A percentile compares a stretch with the other conserved stretches of the same genome.
Evolutionary conservation across 2,113 vertebrate species (phyloP).

Genomic region (Desmodus rotundus): DNA sequence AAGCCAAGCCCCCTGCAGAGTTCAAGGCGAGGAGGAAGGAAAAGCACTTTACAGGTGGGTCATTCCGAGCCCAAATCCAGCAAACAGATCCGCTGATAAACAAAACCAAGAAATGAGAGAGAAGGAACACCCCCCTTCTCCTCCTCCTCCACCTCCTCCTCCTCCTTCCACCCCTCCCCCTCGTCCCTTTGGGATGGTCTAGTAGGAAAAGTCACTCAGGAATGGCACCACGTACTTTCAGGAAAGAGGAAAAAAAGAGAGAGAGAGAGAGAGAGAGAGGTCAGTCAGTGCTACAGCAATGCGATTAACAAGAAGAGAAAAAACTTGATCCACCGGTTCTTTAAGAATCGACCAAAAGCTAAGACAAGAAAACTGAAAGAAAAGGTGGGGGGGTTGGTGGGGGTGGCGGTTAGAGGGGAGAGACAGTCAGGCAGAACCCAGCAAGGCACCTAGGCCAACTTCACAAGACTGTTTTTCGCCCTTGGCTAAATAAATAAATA

Average conservation of each 20-base stretch:
- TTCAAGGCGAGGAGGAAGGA: slow-evolving; percentile 76
- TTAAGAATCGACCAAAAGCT: slow-evolving; percentile 85
- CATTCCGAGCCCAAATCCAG: slow-evolving; percentile 76
- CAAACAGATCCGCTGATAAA: slow-evolving; percentile 75
- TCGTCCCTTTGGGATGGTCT: slow-evolving; percentile 78
- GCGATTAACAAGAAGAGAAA: slow-evolving; percentile 88
- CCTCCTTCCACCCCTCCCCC: slow-evolving; percentile 57
- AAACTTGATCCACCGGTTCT: slow-evolving; percentile 99
- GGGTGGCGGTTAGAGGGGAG: slow-evolving; percentile 27
- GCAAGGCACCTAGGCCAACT: slow-evolving; percentile 79
- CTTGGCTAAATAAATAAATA: slow-evolving; percentile 62
- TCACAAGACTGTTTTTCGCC: slow-evolving; percentile 80
- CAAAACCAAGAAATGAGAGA: slow-evolving; percentile 74
- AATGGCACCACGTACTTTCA: slow-evolving; percentile 86
- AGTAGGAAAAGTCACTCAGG: slow-evolving; percentile 81
- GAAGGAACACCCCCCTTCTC: slow-evolving; percentile 69
- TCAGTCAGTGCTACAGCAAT: slow-evolving; percentile 83
- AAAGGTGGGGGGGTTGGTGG: background rate
- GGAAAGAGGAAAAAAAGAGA: slow-evolving; percentile 78
- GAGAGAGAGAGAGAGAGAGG: slow-evolving; percentile 68
- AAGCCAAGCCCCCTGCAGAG: slow-evolving; percentile 75
- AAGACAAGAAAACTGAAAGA: slow-evolving; percentile 78
- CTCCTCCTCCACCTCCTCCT: slow-evolving; percentile 28
- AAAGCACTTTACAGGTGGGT: slow-evolving; percentile 82
- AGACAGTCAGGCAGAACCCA: slow-evolving; percentile 70